Evolutionary conservation across 2,797 vertebrate genomes (phyloP).

Genomic region (Glyptemys insculpta): DNA sequence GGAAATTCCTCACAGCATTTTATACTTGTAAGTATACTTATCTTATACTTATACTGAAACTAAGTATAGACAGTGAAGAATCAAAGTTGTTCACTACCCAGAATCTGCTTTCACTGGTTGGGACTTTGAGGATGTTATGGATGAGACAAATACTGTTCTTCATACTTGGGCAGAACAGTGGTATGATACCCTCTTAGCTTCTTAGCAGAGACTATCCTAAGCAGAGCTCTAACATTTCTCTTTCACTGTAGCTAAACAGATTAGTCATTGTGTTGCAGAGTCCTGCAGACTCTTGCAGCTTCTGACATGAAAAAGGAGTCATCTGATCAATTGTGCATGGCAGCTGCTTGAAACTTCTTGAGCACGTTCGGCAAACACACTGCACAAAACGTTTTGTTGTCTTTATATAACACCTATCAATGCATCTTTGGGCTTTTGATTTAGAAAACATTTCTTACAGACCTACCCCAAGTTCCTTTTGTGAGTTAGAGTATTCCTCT

Average conservation of each 20-base stretch:
- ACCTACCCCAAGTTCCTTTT: not conserved
- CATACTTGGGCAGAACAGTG: not conserved
- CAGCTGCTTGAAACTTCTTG: not conserved
- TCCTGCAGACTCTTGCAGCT: accelerated
- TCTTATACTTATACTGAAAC: not conserved
- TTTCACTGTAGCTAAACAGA: accelerated
- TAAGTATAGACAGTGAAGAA: not conserved
- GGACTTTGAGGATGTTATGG: not conserved
- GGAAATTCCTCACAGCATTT: not conserved
- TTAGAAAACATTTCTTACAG: slow-evolving; percentile 16
- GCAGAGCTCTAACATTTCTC: not conserved
- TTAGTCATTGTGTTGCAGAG: not conserved
- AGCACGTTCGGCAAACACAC: not conserved
- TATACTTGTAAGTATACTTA: not conserved
- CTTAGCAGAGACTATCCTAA: not conserved
- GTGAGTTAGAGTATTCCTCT: not conserved
- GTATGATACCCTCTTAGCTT: not conserved
- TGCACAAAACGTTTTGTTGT: not conserved
- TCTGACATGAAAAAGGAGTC: not conserved
- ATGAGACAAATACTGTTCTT: not conserved
- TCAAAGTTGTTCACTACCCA: not conserved
- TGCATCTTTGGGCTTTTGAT: slow-evolving; percentile 10
- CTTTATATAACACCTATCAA: not conserved
- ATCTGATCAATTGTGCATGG: not conserved
- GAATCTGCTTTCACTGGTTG: not conserved